Base-by-base conservation (phyloP, 2,113 vertebrate genomes). In the Spermophilus dauricus region DNA sequence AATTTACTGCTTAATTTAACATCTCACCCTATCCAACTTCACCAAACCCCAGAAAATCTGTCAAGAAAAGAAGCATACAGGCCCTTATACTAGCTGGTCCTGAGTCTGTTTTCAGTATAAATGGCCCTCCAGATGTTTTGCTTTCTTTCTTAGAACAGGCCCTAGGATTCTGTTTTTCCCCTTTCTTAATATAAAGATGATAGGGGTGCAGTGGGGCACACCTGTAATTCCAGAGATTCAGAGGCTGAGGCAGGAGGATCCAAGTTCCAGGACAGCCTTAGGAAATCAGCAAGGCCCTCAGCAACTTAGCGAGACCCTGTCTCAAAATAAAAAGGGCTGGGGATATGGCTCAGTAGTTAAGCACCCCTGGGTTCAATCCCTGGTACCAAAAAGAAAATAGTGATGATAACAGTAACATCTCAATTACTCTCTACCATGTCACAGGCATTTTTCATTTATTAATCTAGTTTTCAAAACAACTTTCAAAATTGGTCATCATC, bases 11-110 rank as follows among this genome's bases (percentile, higher is more conserved):
- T 61, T 84, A 88, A 85, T 81, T 58, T 65, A 94, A 58, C 67
- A 86, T 86, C 48, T 89, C 45, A 34, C 24, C 51, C 80, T 85
- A 94, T 20, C n/a, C 63, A 90, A 82, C 1, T 84, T 20, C 26
- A 95, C 16, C 22, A 83, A 92, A 78, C 39, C 12, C 30, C 37
- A 83, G 24, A 94, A 97, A 94, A 96, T 67, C 32, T 89, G 37
- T 58, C 39, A 88, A 80, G 20, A 58, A 70, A 82, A 39, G 32
- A 94, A 92, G 77, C 22, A 30, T 80, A 45, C 28, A 58, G 34
- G 78, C 12, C 24, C 8, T 86, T 86, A 73, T 65, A n/a, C 34
- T 70, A 58, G 45, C 87, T 83, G 89, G 51, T 65, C 5, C 51
- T 26, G 45, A 76, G 42, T 26, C 34, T n/a, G 51, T 76, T 81